phyloP scores from a whole-genome alignment of 1,140 invertebrate genomes.

The Halesus radiatus region DNA sequence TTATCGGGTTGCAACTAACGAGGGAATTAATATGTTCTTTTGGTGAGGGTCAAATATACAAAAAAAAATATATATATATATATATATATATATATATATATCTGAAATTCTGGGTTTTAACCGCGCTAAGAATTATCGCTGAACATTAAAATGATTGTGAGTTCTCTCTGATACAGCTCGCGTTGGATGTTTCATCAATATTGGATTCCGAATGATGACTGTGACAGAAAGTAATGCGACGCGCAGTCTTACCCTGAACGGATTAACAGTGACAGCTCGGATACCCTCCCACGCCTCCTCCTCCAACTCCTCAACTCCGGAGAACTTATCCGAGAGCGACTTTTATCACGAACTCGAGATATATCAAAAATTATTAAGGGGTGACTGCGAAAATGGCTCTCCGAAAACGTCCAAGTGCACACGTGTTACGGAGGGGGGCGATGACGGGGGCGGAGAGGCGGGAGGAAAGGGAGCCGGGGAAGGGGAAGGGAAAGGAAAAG shows the following conservation, averaged over 20 bases:
- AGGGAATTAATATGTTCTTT: too few species aligned
- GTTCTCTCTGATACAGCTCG: background rate
- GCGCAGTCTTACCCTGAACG: slow-evolving; percentile 55
- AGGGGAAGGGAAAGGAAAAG: background rate
- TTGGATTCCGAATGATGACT: slow-evolving; percentile 47
- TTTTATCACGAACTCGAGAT: slow-evolving; percentile 57
- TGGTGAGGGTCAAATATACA: background rate
- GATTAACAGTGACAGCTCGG: slow-evolving; percentile 52
- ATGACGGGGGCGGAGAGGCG: slow-evolving; percentile 3
- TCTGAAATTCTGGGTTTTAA: too few species aligned
- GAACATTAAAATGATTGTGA: background rate
- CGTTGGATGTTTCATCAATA: background rate
- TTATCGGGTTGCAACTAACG: too few species aligned
- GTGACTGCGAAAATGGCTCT: slow-evolving; percentile 55
- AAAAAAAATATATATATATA: too few species aligned
- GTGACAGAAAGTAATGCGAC: slow-evolving; percentile 56
- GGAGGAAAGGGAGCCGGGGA: slow-evolving; percentile 23
- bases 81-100: too few species aligned
- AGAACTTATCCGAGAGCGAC: slow-evolving; percentile 55
- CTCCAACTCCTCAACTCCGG: slow-evolving; percentile 49
- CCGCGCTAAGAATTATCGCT: background rate
- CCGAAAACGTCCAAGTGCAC: slow-evolving; percentile 52
- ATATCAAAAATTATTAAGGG: slow-evolving; percentile 56
- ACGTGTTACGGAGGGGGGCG: slow-evolving; percentile 42
- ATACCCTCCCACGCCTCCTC: slow-evolving; percentile 36